These are phyloP conservation scores for Suricata suricatta DNA, from an alignment of 2,113 vertebrate genomes.

Conservation along the genomic window DNA sequence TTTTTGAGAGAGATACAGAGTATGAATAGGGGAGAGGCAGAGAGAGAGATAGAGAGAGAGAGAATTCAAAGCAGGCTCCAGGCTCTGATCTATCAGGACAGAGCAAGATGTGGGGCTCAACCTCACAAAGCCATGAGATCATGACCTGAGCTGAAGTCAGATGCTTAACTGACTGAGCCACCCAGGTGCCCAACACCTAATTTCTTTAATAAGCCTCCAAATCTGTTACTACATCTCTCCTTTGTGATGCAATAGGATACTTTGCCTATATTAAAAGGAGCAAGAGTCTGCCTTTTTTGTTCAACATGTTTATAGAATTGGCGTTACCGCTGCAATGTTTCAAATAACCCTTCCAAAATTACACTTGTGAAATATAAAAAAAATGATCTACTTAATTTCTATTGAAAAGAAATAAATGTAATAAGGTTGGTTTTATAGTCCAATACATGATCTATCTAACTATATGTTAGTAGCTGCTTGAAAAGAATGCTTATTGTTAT, in stretches of 20 bases:
- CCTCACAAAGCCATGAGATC: no score
- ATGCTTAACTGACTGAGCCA: no score
- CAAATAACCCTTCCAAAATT: conserved; percentile 82
- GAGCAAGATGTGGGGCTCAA: no score
- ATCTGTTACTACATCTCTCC: conserved; percentile 78
- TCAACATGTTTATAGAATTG: conserved; percentile 80
- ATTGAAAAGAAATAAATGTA: conserved; percentile 52
- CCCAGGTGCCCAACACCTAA: conserved; percentile 43
- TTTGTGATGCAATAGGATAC: conserved; percentile 79
- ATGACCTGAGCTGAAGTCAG: no score
- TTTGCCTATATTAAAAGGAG: conserved; percentile 78
- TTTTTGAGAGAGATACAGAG: no score
- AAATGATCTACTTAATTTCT: conserved; percentile 86
- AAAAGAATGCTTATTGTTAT: neutral
- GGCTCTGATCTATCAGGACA: no score
- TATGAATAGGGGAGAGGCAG: no score
- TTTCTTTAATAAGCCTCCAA: conserved; percentile 69
- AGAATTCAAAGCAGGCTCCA: no score
- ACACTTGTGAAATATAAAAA: conserved; percentile 84
- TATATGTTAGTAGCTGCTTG: neutral
- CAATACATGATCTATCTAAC: neutral
- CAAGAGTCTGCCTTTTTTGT: conserved; percentile 79
- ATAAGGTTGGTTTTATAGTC: neutral
- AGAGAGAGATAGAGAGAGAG: no score
- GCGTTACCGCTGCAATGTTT: conserved; percentile 82